phyloP scores from a whole-genome alignment of 1,140 invertebrate genomes.

The Gryon sp. region DNA sequence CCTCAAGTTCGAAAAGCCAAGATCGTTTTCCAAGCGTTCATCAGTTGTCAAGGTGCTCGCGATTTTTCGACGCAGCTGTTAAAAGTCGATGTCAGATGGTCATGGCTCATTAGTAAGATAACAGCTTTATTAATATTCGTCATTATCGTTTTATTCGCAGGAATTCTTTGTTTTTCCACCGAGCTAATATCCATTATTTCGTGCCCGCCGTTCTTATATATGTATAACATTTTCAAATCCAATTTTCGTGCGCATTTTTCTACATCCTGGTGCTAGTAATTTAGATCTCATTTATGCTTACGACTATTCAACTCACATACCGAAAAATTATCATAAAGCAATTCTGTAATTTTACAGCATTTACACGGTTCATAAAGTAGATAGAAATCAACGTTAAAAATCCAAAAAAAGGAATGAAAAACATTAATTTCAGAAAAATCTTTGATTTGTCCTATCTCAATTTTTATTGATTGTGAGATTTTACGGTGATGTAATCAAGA shows the following conservation, averaged over 20 bases:
- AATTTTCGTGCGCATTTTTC: too few relatives aligned
- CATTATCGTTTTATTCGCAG: constrained; percentile 64
- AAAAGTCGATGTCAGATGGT: constrained; percentile 68
- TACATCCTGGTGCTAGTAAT: too few relatives aligned
- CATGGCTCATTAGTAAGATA: constrained; percentile 73
- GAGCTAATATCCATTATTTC: constrained; percentile 29
- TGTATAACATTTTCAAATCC: not conserved
- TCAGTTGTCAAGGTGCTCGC: constrained; percentile 56
- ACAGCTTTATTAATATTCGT: constrained; percentile 68
- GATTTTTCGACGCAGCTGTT: constrained; percentile 44
- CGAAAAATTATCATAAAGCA: too few relatives aligned
- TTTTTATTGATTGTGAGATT: not conserved
- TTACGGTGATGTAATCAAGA: not conserved
- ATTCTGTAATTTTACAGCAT: too few relatives aligned
- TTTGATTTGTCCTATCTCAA: not conserved
- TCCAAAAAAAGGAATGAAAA: too few relatives aligned
- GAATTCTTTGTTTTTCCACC: constrained; percentile 27
- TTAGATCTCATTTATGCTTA: too few relatives aligned
- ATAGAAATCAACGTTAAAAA: too few relatives aligned
- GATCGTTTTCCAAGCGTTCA: constrained; percentile 10
- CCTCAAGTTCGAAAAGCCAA: constrained; percentile 32
- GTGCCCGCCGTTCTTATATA: constrained; percentile 1
- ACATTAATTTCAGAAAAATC: too few relatives aligned
- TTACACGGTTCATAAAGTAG: too few relatives aligned
- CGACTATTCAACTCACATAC: too few relatives aligned